Evolutionary conservation across 2,797 vertebrate genomes (phyloP).

Genomic region (Acanthornis magna): DNA sequence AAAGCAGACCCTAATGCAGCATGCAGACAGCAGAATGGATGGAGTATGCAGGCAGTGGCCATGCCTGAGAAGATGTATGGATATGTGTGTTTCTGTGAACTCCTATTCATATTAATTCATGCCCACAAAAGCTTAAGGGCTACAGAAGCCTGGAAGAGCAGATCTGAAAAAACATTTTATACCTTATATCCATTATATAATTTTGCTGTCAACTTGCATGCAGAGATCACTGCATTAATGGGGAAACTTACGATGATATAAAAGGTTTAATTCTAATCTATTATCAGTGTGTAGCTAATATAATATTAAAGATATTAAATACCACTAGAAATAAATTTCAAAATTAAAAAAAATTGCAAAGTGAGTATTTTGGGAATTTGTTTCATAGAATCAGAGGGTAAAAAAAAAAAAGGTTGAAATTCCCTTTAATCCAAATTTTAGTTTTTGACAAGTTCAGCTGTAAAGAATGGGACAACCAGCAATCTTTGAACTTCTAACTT

Average conservation of each 20-base stretch:
- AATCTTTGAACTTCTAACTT: not conserved
- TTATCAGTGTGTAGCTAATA: not conserved
- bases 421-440: not conserved
- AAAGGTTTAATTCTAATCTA: not conserved
- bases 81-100: not conserved
- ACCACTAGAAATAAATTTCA: not conserved
- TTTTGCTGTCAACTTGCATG: not conserved
- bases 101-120: not conserved
- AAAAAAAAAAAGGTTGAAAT: not conserved
- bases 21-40: not conserved
- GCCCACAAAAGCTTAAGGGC: not conserved
- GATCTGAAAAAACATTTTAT: not conserved
- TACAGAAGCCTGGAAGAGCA: not conserved
- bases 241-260: not conserved
- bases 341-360: not conserved
- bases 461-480: not conserved
- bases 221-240: not conserved
- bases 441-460: not conserved
- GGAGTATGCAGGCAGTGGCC: not conserved
- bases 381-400: not conserved
- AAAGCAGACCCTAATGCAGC: not conserved
- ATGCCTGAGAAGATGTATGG: not conserved
- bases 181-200: not conserved
- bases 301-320: not conserved
- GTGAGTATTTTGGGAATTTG: accelerated